Base-by-base conservation (phyloP, 2,888 invertebrate genomes). In the Vandiemenella viatica region DNA sequence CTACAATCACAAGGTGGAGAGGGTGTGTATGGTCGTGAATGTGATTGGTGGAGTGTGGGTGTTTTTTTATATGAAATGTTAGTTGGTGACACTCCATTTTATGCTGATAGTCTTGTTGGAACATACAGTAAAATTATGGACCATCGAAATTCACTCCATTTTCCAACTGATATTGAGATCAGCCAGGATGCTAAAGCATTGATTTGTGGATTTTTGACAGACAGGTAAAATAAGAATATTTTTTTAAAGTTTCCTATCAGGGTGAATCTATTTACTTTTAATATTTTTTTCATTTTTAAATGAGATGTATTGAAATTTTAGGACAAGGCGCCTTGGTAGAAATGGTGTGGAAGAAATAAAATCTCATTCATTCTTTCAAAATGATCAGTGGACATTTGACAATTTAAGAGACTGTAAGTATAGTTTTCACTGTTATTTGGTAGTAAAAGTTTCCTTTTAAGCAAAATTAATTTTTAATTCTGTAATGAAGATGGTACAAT, bases 91-190 rank as follows among this genome's bases (percentile, higher is more conserved):
- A 95, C 98, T 10, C 98, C 98, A 0, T 98, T 98, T 70, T 79
- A 77, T 62, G 97, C 97, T 3, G 98, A 98, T 65, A 95, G 96
- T 54, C 77, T 99, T 60, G 90, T 97, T 40, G 93, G 93, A 49
- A 98, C 97, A 2, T 98, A 98, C 66, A 91, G 93, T 54, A 96
- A 96, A 71, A 98, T 98, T 58, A 97, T 98, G 96, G 93, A 97
- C 67, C 95, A 97, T 66, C 85, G 91, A 65, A 95, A 91, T 63
- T 90, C 95, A 18, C 73, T 99, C 49, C 81, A 82, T 56, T 98
- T 98, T 69, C 97, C 97, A 22, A 85, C 91, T 49, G 97, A 97
- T 66, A 79, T 91, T 52, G 88, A 91, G 67, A 89, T 98, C 58
- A 92, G 93, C 49, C 79, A 80, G 57, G 79, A 83, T 62, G 87